phyloP scores from a whole-genome alignment of 2,113 vertebrate species.

The Cephalopholis sonnerati region DNA sequence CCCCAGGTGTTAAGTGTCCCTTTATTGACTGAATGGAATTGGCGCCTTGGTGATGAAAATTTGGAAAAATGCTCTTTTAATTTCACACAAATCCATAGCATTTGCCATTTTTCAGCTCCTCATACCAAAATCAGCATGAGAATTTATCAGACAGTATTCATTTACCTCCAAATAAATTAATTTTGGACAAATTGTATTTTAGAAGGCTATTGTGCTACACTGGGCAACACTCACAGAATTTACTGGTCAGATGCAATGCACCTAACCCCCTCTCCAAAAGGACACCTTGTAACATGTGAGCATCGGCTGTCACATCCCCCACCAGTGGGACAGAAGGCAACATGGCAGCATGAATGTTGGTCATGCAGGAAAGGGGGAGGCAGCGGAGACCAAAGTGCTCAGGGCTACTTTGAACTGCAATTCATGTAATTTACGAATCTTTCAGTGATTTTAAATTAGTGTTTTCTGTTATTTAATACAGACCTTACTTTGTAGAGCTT shows the following conservation, averaged over 20 bases:
- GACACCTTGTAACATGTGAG: slow-evolving; percentile 40
- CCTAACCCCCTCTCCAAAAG: slow-evolving; percentile 30
- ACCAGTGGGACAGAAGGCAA: slow-evolving; percentile 70
- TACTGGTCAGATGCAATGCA: slow-evolving; percentile 2
- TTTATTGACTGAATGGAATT: not conserved
- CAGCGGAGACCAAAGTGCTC: slow-evolving; percentile 40
- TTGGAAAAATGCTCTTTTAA: not conserved
- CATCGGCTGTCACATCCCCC: slow-evolving; percentile 65
- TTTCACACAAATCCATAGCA: not conserved
- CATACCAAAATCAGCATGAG: not conserved
- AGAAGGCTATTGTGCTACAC: not conserved
- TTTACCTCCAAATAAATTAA: not conserved
- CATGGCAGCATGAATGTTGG: slow-evolving; percentile 63
- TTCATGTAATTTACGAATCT: slow-evolving; percentile 35
- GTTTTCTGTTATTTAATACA: slow-evolving; percentile 8
- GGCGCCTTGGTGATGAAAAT: not conserved
- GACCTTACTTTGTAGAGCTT: not conserved
- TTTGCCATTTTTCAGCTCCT: not conserved
- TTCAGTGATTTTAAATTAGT: not conserved
- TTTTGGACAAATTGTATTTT: too few relatives aligned
- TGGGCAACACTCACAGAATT: not conserved
- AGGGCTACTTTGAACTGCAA: slow-evolving; percentile 43
- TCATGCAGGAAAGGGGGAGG: slow-evolving; percentile 58
- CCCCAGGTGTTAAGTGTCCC: not conserved
- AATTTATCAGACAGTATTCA: not conserved